Percentiles rank a stretch among this genome's conserved stretches.
These are phyloP conservation scores for Lasioglossum zephyrum DNA, from an alignment of 2,888 invertebrate genomes.

Conservation along the genomic window DNA sequence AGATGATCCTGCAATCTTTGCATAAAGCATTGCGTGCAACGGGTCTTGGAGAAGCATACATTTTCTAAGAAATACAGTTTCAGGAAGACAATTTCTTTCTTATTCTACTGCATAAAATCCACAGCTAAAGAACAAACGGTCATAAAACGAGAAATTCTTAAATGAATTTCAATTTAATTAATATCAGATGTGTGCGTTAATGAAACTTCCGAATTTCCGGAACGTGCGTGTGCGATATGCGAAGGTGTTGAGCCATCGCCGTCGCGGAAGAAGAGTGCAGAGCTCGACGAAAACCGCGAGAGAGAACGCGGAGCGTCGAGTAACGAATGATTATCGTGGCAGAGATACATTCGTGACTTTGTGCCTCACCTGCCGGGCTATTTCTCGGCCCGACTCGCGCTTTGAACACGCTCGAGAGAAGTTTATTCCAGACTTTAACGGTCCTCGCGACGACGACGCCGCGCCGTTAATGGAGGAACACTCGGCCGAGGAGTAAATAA, in stretches of 20 bases:
- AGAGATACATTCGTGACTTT: slow-evolving; percentile 13
- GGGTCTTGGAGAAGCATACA: no score
- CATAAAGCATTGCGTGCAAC: no score
- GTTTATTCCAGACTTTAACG: slow-evolving; percentile 8
- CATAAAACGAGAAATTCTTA: neutral
- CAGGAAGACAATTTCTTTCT: no score
- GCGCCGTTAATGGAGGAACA: slow-evolving; percentile 3
- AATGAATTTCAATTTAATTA: neutral
- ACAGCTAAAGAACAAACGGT: neutral
- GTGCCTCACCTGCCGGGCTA: neutral
- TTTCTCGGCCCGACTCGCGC: neutral
- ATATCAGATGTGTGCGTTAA: neutral
- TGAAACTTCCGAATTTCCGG: neutral
- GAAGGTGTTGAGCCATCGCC: neutral
- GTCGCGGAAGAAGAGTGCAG: neutral
- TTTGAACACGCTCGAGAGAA: slow-evolving; percentile 1
- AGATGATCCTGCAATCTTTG: no score
- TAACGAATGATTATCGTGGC: slow-evolving; percentile 11
- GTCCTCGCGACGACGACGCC: neutral
- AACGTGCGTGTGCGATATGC: neutral
- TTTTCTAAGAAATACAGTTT: no score
- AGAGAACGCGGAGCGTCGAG: neutral
- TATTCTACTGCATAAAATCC: neutral
- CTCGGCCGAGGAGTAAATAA: neutral
- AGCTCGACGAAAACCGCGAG: neutral